Base-by-base conservation (phyloP, 2,888 invertebrate genomes). In the Glaucopsyche alexis region DNA sequence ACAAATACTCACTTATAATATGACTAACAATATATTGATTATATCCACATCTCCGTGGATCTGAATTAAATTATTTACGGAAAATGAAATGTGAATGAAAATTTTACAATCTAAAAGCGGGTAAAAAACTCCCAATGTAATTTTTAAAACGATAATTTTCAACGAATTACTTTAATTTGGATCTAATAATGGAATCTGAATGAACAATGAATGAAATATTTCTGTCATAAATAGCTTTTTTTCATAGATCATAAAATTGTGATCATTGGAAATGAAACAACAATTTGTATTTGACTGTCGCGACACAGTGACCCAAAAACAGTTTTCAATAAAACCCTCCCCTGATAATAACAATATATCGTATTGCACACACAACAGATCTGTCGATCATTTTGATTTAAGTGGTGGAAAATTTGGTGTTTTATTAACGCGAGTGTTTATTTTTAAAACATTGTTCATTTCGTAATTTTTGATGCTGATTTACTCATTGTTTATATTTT, bases 251-350 rank as follows among this genome's bases (percentile, higher is more conserved):
- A 19, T 7, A 52, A 16, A 52, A 16, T 16, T 55, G 16, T 55
- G 29, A 13, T 60, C 29, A 60, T 38, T 60, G 6, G 29, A 60
- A 38, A 60, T 60, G 14, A 60, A 29, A 67, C 42, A 66, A 16
- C 66, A 66, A 42, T 67, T 67, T 19, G 45, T 45, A 16, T 67
- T 66, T 67, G 45, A 67, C 67, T 45, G 67, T 67, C 67, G 67
- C 45, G 67, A 45, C 67, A 67, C 7, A 42, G 11, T 67, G 67
- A 67, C 67, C 67, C 19, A 67, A 16, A 67, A 45, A 67, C 67
- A 19, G 42, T 66, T 66, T 42, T 13, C 67, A 67, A 67, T 67
- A 67, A 45, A 60, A 67, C 16, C 6, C 29, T 66, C 66, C 67
- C 45, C 67, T 67, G 67, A 67, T 67, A 60, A 55, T 55, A 55